Evolutionary conservation across 1,140 invertebrate genomes (phyloP).

Genomic region (Drosophila neocordata): DNA sequence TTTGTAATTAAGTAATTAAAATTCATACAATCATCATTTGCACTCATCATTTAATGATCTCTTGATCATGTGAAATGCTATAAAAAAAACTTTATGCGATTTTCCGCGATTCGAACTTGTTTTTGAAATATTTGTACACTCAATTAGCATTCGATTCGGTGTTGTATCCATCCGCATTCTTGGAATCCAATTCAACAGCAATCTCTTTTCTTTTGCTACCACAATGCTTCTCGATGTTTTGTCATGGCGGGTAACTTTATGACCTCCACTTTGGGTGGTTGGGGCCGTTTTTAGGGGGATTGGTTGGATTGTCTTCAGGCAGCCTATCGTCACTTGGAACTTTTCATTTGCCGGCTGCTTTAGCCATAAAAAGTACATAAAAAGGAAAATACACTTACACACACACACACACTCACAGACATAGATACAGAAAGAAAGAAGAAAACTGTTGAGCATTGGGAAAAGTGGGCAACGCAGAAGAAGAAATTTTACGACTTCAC

Average conservation of each 20-base stretch:
- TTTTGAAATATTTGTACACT: constrained; percentile 10
- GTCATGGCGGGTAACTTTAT: constrained; percentile 14
- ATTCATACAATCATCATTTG: too few relatives aligned
- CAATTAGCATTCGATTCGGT: constrained; percentile 10
- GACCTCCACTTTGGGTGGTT: constrained; percentile 2
- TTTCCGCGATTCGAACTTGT: neutral
- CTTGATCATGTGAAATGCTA: neutral
- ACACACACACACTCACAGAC: too few relatives aligned
- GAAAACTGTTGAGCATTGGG: constrained; percentile 59
- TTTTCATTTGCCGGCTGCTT: constrained; percentile 48
- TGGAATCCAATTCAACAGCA: constrained; percentile 4
- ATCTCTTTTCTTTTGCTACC: neutral
- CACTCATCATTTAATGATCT: too few relatives aligned
- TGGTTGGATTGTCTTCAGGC: constrained; percentile 7
- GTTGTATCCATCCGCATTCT: constrained; percentile 5
- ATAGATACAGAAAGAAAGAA: neutral
- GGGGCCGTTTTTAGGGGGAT: neutral
- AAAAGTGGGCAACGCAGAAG: constrained; percentile 43
- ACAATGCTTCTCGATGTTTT: neutral
- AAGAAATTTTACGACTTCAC: constrained; percentile 56
- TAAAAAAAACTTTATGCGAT: neutral
- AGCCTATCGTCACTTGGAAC: constrained; percentile 23
- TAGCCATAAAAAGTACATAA: constrained; percentile 68
- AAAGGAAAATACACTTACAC: constrained; percentile 16
- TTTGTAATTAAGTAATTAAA: too few relatives aligned